These are phyloP conservation scores for Phrynosoma blainvillii DNA, from an alignment of 2,113 vertebrate species.

Conservation along the genomic window DNA sequence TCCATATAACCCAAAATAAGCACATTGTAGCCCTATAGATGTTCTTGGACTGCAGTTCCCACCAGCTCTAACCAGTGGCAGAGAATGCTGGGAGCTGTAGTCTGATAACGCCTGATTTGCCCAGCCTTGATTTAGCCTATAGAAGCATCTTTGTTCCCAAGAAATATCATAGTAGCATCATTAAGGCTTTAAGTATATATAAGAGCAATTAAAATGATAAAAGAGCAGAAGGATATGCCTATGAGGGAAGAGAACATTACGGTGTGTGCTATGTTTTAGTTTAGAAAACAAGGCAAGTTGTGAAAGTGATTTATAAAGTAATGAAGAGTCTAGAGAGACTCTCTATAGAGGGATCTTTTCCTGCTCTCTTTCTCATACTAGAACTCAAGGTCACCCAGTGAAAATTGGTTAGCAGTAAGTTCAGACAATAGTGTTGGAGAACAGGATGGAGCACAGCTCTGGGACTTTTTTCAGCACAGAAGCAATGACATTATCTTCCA, in stretches of 20 bases:
- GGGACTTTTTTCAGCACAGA: neutral
- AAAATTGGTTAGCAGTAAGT: neutral
- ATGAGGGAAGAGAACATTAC: neutral
- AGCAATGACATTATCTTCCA: neutral
- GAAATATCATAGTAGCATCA: neutral
- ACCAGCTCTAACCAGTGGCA: too few relatives aligned
- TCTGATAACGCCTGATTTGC: too few relatives aligned
- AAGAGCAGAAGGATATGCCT: neutral
- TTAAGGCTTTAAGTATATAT: neutral
- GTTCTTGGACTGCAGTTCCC: too few relatives aligned
- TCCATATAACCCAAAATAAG: too few relatives aligned
- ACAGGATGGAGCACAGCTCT: neutral
- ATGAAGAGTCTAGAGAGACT: neutral
- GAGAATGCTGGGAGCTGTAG: too few relatives aligned
- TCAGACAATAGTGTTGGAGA: neutral
- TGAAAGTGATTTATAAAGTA: neutral
- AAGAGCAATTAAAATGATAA: neutral
- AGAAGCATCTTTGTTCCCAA: too few relatives aligned
- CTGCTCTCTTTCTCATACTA: too few relatives aligned
- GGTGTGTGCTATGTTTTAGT: neutral
- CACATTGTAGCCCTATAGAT: too few relatives aligned
- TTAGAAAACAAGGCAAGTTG: neutral
- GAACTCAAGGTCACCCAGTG: neutral
- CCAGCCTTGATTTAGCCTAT: too few relatives aligned
- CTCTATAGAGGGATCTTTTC: neutral